phyloP scores from a whole-genome alignment of 2,888 invertebrate species.

The Liodrosophila aerea region DNA sequence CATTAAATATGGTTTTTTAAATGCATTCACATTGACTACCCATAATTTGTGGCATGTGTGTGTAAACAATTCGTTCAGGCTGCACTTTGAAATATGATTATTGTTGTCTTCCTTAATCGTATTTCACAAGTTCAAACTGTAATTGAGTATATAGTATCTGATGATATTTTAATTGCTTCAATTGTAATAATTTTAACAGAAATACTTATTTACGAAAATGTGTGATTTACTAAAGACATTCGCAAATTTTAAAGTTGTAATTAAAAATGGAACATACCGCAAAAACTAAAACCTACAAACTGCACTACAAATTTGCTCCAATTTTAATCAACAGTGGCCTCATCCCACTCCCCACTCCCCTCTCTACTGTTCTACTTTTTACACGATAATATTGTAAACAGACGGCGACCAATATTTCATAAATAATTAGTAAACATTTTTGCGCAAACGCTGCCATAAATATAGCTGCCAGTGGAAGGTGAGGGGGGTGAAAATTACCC shows the following conservation, averaged over 20 bases:
- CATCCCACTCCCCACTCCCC: background rate
- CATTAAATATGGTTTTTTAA: background rate
- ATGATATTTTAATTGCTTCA: too few species aligned
- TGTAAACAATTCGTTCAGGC: background rate
- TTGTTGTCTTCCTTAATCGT: too few species aligned
- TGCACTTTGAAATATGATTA: background rate
- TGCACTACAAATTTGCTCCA: constrained; percentile 15
- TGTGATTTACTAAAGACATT: too few species aligned
- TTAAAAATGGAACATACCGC: too few species aligned
- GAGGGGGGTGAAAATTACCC: background rate
- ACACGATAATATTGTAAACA: constrained; percentile 57
- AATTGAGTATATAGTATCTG: too few species aligned
- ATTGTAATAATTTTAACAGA: background rate
- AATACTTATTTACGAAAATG: too few species aligned
- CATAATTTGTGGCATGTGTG: too few species aligned
- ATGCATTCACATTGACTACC: too few species aligned
- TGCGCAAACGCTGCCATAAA: constrained; percentile 34
- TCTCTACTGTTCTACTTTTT: background rate
- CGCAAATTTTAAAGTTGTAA: too few species aligned
- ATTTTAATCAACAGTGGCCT: constrained; percentile 24
- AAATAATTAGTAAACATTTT: constrained; percentile 72
- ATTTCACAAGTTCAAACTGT: too few species aligned
- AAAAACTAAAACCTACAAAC: constrained; percentile 7
- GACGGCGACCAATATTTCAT: constrained; percentile 66
- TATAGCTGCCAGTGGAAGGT: background rate